phyloP scores from a whole-genome alignment of 2,888 invertebrate species.

The Biston stratarius region DNA sequence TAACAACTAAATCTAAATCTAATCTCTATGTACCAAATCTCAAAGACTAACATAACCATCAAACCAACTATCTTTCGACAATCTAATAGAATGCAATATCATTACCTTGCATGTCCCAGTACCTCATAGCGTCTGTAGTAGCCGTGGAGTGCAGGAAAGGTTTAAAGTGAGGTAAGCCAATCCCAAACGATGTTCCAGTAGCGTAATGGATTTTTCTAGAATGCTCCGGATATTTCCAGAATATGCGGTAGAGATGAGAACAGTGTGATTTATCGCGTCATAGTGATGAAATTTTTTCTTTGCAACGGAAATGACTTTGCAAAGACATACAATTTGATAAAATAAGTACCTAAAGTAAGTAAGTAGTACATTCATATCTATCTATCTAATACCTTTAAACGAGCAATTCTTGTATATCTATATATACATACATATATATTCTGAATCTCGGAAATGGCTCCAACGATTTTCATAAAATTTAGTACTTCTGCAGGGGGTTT shows the following conservation, averaged over 20 bases:
- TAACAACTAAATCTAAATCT: background rate
- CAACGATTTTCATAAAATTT: too few species aligned
- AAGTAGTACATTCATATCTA: too few species aligned
- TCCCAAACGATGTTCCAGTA: slow-evolving; percentile 64
- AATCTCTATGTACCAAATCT: background rate
- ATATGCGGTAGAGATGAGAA: slow-evolving; percentile 24
- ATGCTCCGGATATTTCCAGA: slow-evolving; percentile 46
- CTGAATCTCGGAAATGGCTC: too few species aligned
- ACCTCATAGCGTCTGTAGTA: slow-evolving; percentile 41
- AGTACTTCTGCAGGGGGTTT: too few species aligned
- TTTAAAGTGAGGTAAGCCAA: slow-evolving; percentile 68
- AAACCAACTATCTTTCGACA: background rate
- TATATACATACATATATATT: too few species aligned
- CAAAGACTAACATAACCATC: background rate
- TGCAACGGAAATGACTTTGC: background rate
- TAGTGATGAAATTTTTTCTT: background rate
- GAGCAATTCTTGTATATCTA: too few species aligned
- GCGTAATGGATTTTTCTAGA: slow-evolving; percentile 50
- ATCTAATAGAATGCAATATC: slow-evolving; percentile 5
- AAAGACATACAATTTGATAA: too few species aligned
- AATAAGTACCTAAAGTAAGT: too few species aligned
- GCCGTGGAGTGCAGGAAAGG: slow-evolving; percentile 26
- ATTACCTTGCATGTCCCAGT: slow-evolving; percentile 25
- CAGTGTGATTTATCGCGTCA: background rate
- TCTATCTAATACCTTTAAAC: too few species aligned